Percentiles rank a stretch among this genome's conserved stretches.
These are phyloP conservation scores for Zoanthus sansibaricus DNA, from an alignment of 92 coral and sea anemone genomes.

Conservation along the genomic window DNA sequence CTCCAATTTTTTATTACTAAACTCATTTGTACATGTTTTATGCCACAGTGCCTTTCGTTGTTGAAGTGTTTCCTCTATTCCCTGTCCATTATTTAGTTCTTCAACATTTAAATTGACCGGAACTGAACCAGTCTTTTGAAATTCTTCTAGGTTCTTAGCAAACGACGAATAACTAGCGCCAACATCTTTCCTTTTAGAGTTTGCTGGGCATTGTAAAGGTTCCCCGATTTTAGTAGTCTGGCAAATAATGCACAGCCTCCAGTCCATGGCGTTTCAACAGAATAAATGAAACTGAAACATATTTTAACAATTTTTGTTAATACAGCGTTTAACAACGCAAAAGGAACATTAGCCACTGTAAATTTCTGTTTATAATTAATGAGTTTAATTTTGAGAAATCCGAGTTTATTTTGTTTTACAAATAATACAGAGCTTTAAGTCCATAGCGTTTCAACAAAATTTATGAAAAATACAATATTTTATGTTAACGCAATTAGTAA, in stretches of 20 bases:
- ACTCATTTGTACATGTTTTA: conserved; percentile 52
- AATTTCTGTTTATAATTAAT: not conserved
- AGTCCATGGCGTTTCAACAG: conserved; percentile 45
- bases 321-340: not conserved
- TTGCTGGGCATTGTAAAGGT: conserved; percentile 63
- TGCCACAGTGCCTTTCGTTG: conserved; percentile 64
- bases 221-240: conserved; percentile 39
- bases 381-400: not conserved
- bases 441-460: too few relatives aligned
- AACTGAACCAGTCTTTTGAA: conserved; percentile 36
- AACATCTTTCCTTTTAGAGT: conserved; percentile 57
- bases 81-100: conserved; percentile 39
- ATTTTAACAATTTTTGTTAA: not conserved
- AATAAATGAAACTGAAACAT: not conserved
- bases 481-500: too few relatives aligned
- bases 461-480: too few relatives aligned
- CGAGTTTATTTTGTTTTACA: not conserved
- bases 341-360: not conserved
- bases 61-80: conserved; percentile 54
- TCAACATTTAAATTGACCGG: conserved; percentile 27
- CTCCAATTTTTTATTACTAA: conserved; percentile 47
- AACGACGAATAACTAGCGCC: conserved; percentile 55
- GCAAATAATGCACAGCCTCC: conserved; percentile 56
- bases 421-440: too few relatives aligned
- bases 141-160: conserved; percentile 38